phyloP scores from a whole-genome alignment of 2,888 invertebrate genomes.

The Stenurella melanura region DNA sequence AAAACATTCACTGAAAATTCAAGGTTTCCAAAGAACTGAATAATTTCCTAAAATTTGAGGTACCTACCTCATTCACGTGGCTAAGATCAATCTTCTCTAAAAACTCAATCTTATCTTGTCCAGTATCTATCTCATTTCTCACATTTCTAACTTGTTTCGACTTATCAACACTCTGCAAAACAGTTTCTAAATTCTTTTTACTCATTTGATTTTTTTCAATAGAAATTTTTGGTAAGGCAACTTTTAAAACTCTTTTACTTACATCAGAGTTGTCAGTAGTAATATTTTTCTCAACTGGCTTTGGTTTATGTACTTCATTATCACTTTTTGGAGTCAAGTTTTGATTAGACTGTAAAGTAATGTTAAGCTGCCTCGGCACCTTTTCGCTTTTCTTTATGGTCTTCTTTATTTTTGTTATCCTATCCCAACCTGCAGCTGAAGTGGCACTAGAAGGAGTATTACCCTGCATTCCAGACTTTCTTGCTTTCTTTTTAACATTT shows the following conservation, averaged over 20 bases:
- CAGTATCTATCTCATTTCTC: neutral
- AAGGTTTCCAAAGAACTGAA: too few relatives aligned
- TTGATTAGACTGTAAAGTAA: conserved; percentile 45
- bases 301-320: neutral
- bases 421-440: conserved; percentile 56
- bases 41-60: too few relatives aligned
- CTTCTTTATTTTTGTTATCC: conserved; percentile 60
- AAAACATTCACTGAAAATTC: too few relatives aligned
- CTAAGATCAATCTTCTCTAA: neutral
- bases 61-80: too few relatives aligned
- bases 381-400: conserved; percentile 51
- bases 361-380: conserved; percentile 50
- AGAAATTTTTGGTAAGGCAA: neutral
- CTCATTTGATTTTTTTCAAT: neutral
- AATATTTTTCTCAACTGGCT: neutral
- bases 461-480: neutral
- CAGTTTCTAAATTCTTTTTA: conserved; percentile 15
- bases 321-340: conserved; percentile 1
- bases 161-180: conserved; percentile 33
- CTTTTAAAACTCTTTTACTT: conserved; percentile 18
- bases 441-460: conserved; percentile 30
- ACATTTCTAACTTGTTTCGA: conserved; percentile 3
- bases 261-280: neutral
- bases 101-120: neutral
- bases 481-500: neutral